Evolutionary conservation across 1,140 invertebrate genomes (phyloP).

Genomic region (Heterodera schachtii): DNA sequence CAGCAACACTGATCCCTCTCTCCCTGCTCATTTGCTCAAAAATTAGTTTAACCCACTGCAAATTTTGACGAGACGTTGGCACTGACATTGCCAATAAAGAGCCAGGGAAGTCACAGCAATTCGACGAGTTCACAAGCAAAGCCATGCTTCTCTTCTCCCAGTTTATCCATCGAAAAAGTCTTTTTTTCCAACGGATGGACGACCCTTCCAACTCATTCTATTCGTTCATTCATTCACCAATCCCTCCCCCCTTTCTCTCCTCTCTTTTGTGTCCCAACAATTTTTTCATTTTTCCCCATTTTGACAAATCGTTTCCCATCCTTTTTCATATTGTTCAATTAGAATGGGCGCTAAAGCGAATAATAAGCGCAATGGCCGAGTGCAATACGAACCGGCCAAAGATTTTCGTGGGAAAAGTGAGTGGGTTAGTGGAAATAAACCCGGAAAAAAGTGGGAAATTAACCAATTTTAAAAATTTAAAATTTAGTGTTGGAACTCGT

Average conservation of each 20-base stretch:
- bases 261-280: not conserved
- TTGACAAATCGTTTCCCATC: constrained; percentile 10
- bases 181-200: too few species aligned
- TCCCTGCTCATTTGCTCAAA: constrained; percentile 15
- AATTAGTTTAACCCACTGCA: not conserved
- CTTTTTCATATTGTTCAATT: not conserved
- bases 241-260: not conserved
- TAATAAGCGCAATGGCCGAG: constrained; percentile 40
- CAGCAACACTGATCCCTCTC: not conserved
- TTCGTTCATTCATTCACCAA: not conserved
- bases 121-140: too few species aligned
- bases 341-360: constrained; percentile 42
- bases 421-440: constrained; percentile 4
- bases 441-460: constrained; percentile 65
- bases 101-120: too few species aligned
- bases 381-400: constrained; percentile 49
- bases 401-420: constrained; percentile 57
- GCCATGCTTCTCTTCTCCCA: too few species aligned
- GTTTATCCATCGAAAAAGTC: too few species aligned
- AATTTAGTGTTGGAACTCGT: constrained; percentile 84
- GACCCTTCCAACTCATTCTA: too few species aligned
- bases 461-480: constrained; percentile 68
- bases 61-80: too few species aligned
- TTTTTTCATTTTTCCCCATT: constrained; percentile 12
- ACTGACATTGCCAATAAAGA: too few species aligned